These are phyloP conservation scores for Zeugodacus cucurbitae DNA, from an alignment of 1,140 invertebrate genomes.

Conservation along the genomic window DNA sequence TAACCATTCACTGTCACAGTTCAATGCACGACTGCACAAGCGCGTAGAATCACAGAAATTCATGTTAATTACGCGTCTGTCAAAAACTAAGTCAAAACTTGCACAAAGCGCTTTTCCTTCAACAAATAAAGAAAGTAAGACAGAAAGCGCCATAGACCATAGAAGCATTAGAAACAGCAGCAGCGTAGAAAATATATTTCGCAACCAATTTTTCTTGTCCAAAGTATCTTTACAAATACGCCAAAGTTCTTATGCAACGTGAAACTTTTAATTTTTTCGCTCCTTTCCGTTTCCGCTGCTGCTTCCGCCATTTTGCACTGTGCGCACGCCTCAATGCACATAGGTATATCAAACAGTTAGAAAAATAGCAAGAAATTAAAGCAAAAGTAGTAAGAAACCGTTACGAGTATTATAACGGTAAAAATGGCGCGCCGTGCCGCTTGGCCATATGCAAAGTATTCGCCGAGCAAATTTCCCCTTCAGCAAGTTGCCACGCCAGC, in stretches of 20 bases:
- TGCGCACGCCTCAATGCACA: neutral
- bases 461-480: neutral
- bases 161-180: neutral
- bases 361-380: neutral
- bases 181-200: neutral
- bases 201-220: neutral
- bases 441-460: neutral
- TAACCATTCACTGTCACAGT: constrained; percentile 19
- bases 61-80: constrained; percentile 18
- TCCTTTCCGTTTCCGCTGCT: neutral
- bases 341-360: neutral
- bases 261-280: constrained; percentile 15
- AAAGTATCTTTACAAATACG: constrained; percentile 12
- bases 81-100: constrained; percentile 21
- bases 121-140: neutral
- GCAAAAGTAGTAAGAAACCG: neutral
- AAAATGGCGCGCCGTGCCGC: neutral
- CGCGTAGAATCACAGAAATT: neutral
- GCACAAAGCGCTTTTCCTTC: neutral
- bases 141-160: no score
- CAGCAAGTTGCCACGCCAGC: neutral
- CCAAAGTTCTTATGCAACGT: neutral
- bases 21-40: neutral
- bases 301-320: neutral
- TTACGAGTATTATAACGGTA: neutral